phyloP scores from a whole-genome alignment of 37 sponge, comb jelly and placozoan species.

The Ianthella basta region DNA sequence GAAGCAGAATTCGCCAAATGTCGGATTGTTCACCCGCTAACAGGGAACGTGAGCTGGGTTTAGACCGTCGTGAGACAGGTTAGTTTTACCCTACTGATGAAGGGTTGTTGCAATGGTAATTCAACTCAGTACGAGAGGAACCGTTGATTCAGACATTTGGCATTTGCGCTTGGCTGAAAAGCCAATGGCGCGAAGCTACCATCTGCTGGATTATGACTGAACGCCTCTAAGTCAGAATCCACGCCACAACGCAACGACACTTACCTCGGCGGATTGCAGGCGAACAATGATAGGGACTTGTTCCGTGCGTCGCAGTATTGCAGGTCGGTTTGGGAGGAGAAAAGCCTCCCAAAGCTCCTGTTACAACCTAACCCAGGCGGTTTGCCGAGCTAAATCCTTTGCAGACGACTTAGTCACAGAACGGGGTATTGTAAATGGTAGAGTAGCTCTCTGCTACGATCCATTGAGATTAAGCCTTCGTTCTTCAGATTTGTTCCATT shows the following conservation, averaged over 20 bases:
- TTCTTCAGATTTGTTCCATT: too few species aligned
- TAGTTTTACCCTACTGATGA: conserved; percentile 90
- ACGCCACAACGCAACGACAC: conserved; percentile 77
- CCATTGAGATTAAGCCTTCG: too few species aligned
- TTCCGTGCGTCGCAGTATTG: too few species aligned
- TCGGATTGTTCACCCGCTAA: conserved; percentile 89
- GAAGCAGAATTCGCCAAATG: conserved; percentile 85
- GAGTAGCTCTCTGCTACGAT: too few species aligned
- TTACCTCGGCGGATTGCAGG: conserved; percentile 53
- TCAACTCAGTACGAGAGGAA: conserved; percentile 88
- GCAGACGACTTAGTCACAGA: too few species aligned
- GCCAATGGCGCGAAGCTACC: conserved; percentile 88
- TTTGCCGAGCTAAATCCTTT: too few species aligned
- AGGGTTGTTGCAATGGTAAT: conserved; percentile 86
- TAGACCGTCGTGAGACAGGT: conserved; percentile 91
- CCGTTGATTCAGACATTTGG: conserved; percentile 83
- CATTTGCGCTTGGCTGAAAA: conserved; percentile 82
- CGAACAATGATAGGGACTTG: too few species aligned
- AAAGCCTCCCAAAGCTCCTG: too few species aligned
- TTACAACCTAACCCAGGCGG: too few species aligned
- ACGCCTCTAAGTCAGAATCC: conserved; percentile 90
- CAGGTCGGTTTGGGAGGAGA: too few species aligned
- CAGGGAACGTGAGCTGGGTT: conserved; percentile 91
- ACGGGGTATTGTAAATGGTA: too few species aligned
- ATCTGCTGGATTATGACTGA: conserved; percentile 88